A percentile compares a stretch with the other conserved stretches of the same genome.
Conservation (phyloP, 2,113 vertebrate genomes). For the Centropus unirufus region DNA sequence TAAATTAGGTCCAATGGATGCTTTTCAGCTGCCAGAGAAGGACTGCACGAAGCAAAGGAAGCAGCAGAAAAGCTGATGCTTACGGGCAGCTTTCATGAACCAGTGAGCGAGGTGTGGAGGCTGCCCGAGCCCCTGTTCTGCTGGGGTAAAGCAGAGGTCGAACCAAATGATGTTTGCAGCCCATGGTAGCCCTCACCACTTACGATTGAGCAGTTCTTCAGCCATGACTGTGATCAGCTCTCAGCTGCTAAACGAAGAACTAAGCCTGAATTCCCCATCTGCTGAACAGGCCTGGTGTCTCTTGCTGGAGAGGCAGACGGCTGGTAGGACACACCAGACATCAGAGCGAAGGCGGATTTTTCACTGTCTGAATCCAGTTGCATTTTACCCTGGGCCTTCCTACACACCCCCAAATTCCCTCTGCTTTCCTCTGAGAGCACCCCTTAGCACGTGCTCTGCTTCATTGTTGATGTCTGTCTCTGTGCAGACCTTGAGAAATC, state of each 20-base stretch:
- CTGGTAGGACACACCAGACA: slow-evolving; percentile 22
- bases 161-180: not conserved
- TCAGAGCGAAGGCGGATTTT: not conserved
- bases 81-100: not conserved
- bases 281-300: not conserved
- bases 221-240: not conserved
- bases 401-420: not conserved
- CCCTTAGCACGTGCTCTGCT: not conserved
- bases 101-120: rapidly evolving
- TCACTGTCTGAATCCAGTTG: slow-evolving; percentile 8
- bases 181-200: rapidly evolving
- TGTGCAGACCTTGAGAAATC: not conserved
- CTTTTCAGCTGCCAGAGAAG: not conserved
- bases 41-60: not conserved
- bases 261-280: not conserved
- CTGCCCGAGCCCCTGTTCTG: not conserved
- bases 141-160: not conserved
- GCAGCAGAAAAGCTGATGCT: not conserved
- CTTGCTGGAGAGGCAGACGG: not conserved
- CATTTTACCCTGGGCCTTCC: not conserved
- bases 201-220: not conserved
- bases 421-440: not conserved
- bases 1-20: not conserved
- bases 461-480: not conserved
- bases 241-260: not conserved